These are phyloP conservation scores for Procambarus virginalis DNA, from an alignment of 1,140 invertebrate species.

Conservation along the genomic window DNA sequence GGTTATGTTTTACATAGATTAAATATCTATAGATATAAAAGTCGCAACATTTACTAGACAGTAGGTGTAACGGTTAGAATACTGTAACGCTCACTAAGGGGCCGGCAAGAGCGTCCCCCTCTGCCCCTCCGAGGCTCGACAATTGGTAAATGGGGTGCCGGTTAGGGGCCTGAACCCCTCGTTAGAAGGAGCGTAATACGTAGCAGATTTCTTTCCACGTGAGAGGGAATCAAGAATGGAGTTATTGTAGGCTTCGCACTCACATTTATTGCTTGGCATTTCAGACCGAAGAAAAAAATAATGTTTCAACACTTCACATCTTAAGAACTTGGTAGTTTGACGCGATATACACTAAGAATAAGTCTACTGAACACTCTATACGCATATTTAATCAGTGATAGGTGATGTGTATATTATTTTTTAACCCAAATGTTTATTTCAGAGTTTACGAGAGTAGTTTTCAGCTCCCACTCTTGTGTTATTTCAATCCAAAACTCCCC, in stretches of 20 bases:
- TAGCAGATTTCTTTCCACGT: constrained; percentile 49
- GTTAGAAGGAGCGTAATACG: constrained; percentile 57
- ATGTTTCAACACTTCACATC: too few species aligned
- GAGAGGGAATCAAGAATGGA: constrained; percentile 26
- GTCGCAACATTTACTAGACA: background rate
- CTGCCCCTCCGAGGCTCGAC: constrained; percentile 2
- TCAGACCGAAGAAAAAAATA: too few species aligned
- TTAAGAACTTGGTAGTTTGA: too few species aligned
- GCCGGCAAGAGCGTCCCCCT: constrained; percentile 2
- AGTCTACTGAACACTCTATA: too few species aligned
- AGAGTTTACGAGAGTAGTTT: too few species aligned
- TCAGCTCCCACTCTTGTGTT: background rate
- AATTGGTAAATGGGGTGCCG: constrained; percentile 54
- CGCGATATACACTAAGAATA: too few species aligned
- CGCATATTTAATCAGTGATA: too few species aligned
- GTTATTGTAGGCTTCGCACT: constrained; percentile 7
- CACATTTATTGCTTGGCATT: background rate
- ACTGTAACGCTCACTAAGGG: background rate
- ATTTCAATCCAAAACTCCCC: background rate
- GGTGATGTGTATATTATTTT: too few species aligned
- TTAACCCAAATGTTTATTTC: too few species aligned
- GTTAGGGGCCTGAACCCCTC: constrained; percentile 39
- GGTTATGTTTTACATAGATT: too few species aligned
- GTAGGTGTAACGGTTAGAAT: background rate
- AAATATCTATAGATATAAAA: too few species aligned